A percentile compares a stretch with the other conserved stretches of the same genome.
Conservation (phyloP, 2,888 invertebrate genomes). For the Cerastis leucographa region DNA sequence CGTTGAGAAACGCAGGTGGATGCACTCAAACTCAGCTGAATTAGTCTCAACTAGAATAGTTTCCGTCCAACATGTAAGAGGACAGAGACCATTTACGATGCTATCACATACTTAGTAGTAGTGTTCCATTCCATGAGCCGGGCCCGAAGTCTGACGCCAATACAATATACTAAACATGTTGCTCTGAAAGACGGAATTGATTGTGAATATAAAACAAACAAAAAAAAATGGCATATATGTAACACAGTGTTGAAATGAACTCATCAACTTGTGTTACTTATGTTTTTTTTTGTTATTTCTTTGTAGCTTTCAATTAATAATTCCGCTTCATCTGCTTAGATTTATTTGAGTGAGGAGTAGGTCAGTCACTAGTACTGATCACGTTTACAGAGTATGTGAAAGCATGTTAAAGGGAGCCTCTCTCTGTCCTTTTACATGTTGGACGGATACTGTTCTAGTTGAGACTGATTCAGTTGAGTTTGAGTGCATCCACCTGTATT, state of each 20-base stretch:
- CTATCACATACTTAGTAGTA: neutral
- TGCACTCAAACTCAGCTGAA: neutral
- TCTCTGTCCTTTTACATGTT: neutral
- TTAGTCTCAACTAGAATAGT: neutral
- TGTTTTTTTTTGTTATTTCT: too few species aligned
- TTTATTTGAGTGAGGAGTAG: too few species aligned
- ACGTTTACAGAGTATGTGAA: too few species aligned
- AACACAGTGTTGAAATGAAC: too few species aligned
- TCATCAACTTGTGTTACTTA: too few species aligned
- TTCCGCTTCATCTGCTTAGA: too few species aligned
- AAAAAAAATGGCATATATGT: neutral
- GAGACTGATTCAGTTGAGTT: neutral
- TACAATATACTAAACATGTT: neutral
- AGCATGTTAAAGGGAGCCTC: too few species aligned
- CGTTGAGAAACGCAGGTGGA: neutral
- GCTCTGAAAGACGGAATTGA: neutral
- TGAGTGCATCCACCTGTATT: neutral
- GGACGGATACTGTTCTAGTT: neutral
- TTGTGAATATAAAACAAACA: neutral
- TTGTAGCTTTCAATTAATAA: too few species aligned
- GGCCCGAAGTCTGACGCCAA: neutral
- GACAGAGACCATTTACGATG: neutral
- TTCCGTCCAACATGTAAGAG: neutral
- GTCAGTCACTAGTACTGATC: too few species aligned
- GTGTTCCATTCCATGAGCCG: neutral